These are phyloP conservation scores for Bilobella aurantiaca DNA, from an alignment of 1,140 invertebrate species.

Conservation along the genomic window DNA sequence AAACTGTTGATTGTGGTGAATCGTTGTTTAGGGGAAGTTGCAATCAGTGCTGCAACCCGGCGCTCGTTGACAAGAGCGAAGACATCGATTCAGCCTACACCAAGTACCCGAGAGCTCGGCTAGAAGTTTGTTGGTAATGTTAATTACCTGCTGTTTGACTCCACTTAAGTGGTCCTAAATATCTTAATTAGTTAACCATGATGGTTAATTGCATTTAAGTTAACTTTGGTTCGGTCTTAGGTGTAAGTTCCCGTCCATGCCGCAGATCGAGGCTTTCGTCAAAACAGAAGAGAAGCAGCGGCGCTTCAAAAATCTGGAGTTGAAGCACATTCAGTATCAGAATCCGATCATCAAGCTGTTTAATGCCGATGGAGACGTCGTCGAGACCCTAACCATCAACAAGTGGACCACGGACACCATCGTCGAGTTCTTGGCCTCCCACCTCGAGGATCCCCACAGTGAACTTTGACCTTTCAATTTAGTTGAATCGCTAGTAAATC, in stretches of 20 bases:
- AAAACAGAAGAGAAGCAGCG: slow-evolving; percentile 67
- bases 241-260: slow-evolving; percentile 3
- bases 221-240: background rate
- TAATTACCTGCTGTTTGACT: background rate
- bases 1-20: too few species aligned
- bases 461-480: too few species aligned
- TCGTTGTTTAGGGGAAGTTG: background rate
- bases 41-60: background rate
- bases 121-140: background rate
- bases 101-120: background rate
- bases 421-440: slow-evolving; percentile 81
- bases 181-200: background rate
- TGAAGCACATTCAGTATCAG: slow-evolving; percentile 78
- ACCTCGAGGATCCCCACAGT: too few species aligned
- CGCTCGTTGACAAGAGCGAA: background rate
- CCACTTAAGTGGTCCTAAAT: background rate
- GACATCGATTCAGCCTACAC: background rate
- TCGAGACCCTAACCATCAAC: slow-evolving; percentile 73
- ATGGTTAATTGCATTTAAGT: background rate
- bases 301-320: slow-evolving; percentile 77
- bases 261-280: slow-evolving; percentile 59
- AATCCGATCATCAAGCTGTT: slow-evolving; percentile 86
- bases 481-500: too few species aligned
- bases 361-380: slow-evolving; percentile 66
- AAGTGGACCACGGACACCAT: slow-evolving; percentile 96